A percentile compares a stretch with the other conserved stretches of the same genome.
phyloP scores from a whole-genome alignment of 2,113 vertebrate genomes.

The Dinomys branickii region DNA sequence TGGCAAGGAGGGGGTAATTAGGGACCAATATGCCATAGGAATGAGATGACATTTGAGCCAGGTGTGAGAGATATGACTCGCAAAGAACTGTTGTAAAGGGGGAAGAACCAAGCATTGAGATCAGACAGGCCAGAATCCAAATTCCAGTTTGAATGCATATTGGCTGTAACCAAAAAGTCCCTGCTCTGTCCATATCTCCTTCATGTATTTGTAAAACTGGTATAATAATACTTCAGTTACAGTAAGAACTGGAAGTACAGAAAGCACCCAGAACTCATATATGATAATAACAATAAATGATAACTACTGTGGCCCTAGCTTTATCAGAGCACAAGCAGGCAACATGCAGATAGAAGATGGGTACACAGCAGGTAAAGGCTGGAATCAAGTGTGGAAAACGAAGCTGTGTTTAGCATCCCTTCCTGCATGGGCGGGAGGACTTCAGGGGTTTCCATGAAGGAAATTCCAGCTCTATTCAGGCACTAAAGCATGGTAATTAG shows the following conservation, averaged over 20 bases:
- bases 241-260: constrained; percentile 17
- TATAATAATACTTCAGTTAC: background rate
- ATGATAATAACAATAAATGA: background rate
- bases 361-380: background rate
- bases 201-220: constrained; percentile 18
- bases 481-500: background rate
- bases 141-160: background rate
- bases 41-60: background rate
- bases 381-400: background rate
- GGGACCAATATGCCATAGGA: background rate
- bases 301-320: background rate
- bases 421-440: background rate
- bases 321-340: background rate
- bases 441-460: background rate
- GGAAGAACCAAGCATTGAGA: background rate
- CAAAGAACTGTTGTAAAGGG: background rate
- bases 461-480: background rate
- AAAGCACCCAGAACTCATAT: constrained; percentile 18
- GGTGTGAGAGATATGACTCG: background rate
- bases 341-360: background rate
- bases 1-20: background rate
- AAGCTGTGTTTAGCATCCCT: background rate
- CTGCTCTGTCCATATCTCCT: background rate
- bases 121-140: background rate
- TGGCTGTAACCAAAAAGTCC: background rate